phyloP scores from a whole-genome alignment of 2,888 invertebrate genomes.

The Nemoura dubitans region DNA sequence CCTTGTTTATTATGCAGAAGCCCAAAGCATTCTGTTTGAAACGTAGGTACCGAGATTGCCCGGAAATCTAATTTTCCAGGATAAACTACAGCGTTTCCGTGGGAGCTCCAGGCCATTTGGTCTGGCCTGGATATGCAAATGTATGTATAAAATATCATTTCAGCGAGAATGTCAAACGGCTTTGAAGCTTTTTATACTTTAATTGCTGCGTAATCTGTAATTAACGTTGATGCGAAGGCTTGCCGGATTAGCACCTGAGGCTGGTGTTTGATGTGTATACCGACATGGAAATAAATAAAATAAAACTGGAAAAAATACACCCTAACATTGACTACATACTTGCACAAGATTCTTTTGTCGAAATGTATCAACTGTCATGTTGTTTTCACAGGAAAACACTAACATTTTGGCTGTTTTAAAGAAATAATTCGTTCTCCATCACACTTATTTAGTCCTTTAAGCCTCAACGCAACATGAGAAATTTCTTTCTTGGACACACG shows the following conservation, averaged over 20 bases:
- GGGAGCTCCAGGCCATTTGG: slow-evolving; percentile 21
- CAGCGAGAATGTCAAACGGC: background rate
- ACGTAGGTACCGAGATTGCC: slow-evolving; percentile 43
- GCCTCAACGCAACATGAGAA: background rate
- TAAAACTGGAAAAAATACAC: background rate
- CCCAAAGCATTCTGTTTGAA: slow-evolving; percentile 49
- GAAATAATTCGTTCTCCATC: background rate
- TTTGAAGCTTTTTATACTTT: slow-evolving; percentile 24
- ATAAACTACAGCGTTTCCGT: slow-evolving; percentile 46
- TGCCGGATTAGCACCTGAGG: slow-evolving; percentile 25
- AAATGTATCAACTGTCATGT: background rate
- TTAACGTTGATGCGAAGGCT: slow-evolving; percentile 1
- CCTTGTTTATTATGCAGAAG: slow-evolving; percentile 48
- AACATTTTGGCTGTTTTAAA: background rate
- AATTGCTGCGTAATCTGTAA: slow-evolving; percentile 30
- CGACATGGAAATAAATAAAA: background rate
- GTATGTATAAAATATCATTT: slow-evolving; percentile 31
- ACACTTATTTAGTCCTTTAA: background rate
- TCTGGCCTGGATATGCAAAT: slow-evolving; percentile 35
- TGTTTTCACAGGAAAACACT: background rate
- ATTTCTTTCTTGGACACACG: background rate
- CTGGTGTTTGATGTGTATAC: background rate
- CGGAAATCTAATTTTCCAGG: slow-evolving; percentile 47
- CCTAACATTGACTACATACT: background rate
- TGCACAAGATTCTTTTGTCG: background rate